Conservation (phyloP, 2,797 vertebrate species). For the Enteromius argenteus region DNA sequence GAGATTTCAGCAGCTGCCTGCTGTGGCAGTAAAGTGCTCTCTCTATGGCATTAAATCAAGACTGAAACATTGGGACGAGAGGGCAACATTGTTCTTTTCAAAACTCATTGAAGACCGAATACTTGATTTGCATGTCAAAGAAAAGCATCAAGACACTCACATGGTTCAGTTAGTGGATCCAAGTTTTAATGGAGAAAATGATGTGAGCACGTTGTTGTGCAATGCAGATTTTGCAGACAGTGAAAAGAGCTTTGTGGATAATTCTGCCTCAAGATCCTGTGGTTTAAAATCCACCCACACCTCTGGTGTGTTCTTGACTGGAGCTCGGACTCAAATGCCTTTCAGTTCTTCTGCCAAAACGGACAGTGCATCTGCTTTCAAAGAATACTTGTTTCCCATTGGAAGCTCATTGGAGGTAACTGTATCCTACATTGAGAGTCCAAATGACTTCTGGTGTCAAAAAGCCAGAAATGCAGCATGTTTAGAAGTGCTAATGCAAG, state of each 20-base stretch:
- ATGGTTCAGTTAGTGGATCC: slow-evolving; percentile 82
- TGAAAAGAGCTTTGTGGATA: slow-evolving; percentile 50
- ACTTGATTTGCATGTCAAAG: slow-evolving; percentile 78
- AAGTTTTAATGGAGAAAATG: slow-evolving; percentile 77
- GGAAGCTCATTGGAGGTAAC: slow-evolving; percentile 87
- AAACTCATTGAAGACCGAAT: slow-evolving; percentile 82
- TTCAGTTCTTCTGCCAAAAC: slow-evolving; percentile 30
- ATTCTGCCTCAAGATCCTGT: slow-evolving; percentile 26
- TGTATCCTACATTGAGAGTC: slow-evolving; percentile 84
- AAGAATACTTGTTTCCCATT: slow-evolving; percentile 83
- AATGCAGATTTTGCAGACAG: slow-evolving; percentile 76
- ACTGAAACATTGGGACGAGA: slow-evolving; percentile 79
- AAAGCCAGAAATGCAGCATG: slow-evolving; percentile 71
- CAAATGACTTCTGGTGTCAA: slow-evolving; percentile 94
- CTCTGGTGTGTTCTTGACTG: slow-evolving; percentile 9
- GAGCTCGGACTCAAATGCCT: slow-evolving; percentile 24
- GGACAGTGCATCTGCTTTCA: slow-evolving; percentile 66
- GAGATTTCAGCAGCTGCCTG: slow-evolving; percentile 79
- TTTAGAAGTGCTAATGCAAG: slow-evolving; percentile 83
- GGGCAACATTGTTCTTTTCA: slow-evolving; percentile 82
- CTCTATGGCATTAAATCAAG: slow-evolving; percentile 80
- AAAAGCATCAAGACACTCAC: slow-evolving; percentile 72
- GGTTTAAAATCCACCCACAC: slow-evolving; percentile 17
- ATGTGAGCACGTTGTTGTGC: slow-evolving; percentile 81
- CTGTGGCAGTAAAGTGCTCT: slow-evolving; percentile 84